Conservation (phyloP, 2,797 vertebrate species). For the Amblyopsis hoosieri region DNA sequence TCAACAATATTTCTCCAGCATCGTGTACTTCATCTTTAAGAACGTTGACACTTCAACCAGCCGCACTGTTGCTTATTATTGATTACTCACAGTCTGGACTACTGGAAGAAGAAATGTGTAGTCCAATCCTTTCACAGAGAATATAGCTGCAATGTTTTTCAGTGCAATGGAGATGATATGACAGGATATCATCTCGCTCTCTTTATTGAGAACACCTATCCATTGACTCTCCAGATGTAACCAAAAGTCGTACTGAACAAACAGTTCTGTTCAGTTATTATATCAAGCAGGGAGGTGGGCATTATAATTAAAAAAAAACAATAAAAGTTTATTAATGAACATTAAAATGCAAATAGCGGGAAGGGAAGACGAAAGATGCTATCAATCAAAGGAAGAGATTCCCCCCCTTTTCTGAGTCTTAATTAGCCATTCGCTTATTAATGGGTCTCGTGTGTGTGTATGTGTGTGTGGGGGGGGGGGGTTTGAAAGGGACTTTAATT, state of each 20-base stretch:
- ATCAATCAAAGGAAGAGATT: slow-evolving; percentile 93
- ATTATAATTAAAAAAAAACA: slow-evolving; percentile 98
- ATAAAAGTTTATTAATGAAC: slow-evolving; percentile 99
- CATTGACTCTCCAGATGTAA: slow-evolving; percentile 60
- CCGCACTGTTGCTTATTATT: too few relatives aligned
- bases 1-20: too few relatives aligned
- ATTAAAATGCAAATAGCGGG: slow-evolving; percentile 97
- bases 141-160: too few relatives aligned
- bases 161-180: too few relatives aligned
- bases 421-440: slow-evolving; percentile 97
- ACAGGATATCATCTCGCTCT: background rate
- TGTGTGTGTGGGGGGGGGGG: slow-evolving; percentile 79
- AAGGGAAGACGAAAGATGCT: slow-evolving; percentile 80
- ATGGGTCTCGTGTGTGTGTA: slow-evolving; percentile 72
- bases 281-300: slow-evolving; percentile 84
- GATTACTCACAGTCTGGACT: too few relatives aligned
- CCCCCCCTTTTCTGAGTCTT: slow-evolving; percentile 90
- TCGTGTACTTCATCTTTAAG: too few relatives aligned
- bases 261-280: slow-evolving; percentile 76
- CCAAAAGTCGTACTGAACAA: slow-evolving; percentile 71
- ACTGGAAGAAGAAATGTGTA: too few relatives aligned
- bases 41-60: too few relatives aligned
- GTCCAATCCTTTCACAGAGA: too few relatives aligned
- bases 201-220: slow-evolving; percentile 10
- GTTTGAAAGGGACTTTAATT: slow-evolving; percentile 92